A percentile compares a stretch with the other conserved stretches of the same genome.
Evolutionary conservation across 92 coral and sea anemone genomes (phyloP).

Genomic region (Plumapathes pennacea): DNA sequence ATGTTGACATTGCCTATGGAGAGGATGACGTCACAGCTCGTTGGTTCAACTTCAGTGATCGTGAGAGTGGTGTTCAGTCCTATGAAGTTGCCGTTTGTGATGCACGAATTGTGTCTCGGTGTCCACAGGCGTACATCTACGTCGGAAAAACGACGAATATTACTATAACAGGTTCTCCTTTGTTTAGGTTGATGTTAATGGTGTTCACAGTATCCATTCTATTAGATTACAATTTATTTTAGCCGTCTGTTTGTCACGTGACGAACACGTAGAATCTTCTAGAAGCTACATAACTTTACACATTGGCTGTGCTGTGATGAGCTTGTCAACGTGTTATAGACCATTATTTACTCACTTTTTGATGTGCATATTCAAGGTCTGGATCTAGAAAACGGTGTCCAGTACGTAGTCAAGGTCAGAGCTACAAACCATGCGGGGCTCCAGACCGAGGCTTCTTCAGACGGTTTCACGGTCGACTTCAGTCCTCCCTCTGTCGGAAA

Average conservation of each 20-base stretch:
- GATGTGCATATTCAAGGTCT: slow-evolving; percentile 61
- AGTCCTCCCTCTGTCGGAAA: slow-evolving; percentile 61
- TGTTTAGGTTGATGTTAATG: too few species aligned
- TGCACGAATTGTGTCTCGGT: slow-evolving; percentile 43
- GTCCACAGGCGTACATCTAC: slow-evolving; percentile 65
- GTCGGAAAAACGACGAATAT: slow-evolving; percentile 60
- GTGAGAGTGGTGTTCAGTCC: slow-evolving; percentile 68
- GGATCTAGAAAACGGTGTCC: slow-evolving; percentile 71
- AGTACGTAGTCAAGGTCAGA: slow-evolving; percentile 62
- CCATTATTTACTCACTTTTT: too few species aligned
- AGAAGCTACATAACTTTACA: too few species aligned
- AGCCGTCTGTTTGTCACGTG: too few species aligned
- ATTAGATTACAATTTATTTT: too few species aligned
- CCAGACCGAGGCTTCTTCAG: slow-evolving; percentile 53
- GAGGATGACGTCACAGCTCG: slow-evolving; percentile 57
- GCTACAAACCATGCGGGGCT: slow-evolving; percentile 79
- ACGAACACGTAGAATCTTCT: too few species aligned
- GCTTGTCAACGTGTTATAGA: too few species aligned
- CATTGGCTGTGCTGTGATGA: too few species aligned
- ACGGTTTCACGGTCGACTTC: slow-evolving; percentile 77
- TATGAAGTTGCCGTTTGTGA: slow-evolving; percentile 83
- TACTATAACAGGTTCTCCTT: slow-evolving; percentile 68
- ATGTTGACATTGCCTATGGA: slow-evolving; percentile 60
- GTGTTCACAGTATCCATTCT: too few species aligned
- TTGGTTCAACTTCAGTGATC: slow-evolving; percentile 77